Percentiles rank a stretch among this genome's conserved stretches.
Conservation (phyloP, 1,140 invertebrate species). For the Adelges cooleyi region DNA sequence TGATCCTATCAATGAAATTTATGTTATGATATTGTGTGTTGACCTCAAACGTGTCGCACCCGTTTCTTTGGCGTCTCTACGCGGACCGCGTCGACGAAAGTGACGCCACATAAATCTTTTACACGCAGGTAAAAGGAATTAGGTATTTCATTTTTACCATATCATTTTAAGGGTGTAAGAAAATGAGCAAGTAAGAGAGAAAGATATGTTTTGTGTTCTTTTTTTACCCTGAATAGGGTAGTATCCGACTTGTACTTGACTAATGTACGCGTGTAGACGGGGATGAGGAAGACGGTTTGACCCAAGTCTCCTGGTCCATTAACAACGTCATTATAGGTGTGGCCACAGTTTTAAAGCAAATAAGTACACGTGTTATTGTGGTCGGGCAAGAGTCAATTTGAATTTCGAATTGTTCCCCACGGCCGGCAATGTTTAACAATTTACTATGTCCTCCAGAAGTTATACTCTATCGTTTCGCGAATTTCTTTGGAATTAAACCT, state of each 20-base stretch:
- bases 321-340: background rate
- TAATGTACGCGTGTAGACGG: too few relatives aligned
- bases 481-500: too few relatives aligned
- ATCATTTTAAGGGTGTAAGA: too few relatives aligned
- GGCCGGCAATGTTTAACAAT: too few relatives aligned
- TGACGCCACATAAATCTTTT: background rate
- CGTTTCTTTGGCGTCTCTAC: background rate
- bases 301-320: background rate
- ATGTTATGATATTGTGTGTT: background rate
- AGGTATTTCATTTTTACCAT: too few relatives aligned
- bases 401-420: background rate
- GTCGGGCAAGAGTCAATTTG: background rate
- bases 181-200: too few relatives aligned
- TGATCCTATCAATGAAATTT: background rate
- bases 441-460: too few relatives aligned
- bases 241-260: background rate
- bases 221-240: background rate
- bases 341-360: background rate
- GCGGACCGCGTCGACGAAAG: background rate
- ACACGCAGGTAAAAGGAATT: constrained; percentile 16
- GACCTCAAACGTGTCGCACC: background rate
- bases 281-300: background rate
- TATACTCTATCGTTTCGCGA: too few relatives aligned
- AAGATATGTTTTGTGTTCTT: constrained; percentile 1
- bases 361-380: background rate